Evolutionary conservation across 2,888 invertebrate species (phyloP).

Genomic region (Rhopalosiphum nymphaeae): DNA sequence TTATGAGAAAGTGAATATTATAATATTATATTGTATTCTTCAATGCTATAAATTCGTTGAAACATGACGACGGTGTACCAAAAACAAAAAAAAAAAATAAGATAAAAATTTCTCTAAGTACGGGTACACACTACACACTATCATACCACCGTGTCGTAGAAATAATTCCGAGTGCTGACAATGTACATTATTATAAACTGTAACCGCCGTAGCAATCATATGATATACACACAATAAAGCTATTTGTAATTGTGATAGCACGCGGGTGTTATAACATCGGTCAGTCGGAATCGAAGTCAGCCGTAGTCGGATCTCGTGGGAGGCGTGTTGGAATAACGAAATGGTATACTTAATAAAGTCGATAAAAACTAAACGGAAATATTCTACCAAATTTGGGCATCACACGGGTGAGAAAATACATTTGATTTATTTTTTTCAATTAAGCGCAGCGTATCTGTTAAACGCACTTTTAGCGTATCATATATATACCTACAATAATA

Average conservation of each 20-base stretch:
- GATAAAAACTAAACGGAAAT: neutral
- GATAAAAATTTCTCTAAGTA: neutral
- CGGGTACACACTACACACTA: neutral
- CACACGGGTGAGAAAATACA: neutral
- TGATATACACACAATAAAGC: neutral
- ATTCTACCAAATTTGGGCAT: neutral
- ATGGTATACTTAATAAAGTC: neutral
- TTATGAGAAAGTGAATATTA: neutral
- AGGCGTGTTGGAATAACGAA: neutral
- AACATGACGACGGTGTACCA: neutral
- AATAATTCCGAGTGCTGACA: constrained; percentile 25
- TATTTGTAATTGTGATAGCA: neutral
- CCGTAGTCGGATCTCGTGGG: neutral
- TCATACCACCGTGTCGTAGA: neutral
- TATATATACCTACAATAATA: neutral
- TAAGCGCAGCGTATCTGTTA: neutral
- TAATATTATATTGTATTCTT: neutral
- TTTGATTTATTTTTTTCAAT: constrained; percentile 33
- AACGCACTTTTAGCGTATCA: neutral
- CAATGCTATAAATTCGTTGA: neutral
- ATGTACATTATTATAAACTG: neutral
- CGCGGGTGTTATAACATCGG: neutral
- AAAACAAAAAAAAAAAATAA: neutral
- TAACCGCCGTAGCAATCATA: neutral
- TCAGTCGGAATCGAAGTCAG: neutral